Evolutionary conservation across 2,797 vertebrate genomes (phyloP).

Genomic region (Salarias fasciatus): DNA sequence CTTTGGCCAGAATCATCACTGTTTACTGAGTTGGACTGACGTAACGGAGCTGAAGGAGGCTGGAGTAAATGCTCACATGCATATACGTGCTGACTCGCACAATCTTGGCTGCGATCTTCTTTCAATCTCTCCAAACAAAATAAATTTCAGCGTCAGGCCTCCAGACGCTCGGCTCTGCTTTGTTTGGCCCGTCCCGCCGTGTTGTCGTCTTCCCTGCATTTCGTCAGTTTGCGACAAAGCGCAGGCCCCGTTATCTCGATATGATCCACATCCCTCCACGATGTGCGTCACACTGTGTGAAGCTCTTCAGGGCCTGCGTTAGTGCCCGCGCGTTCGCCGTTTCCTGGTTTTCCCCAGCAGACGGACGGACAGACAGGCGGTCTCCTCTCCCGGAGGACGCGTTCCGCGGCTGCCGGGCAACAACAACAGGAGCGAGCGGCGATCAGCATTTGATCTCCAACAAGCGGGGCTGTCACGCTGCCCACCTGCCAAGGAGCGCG

Average conservation of each 20-base stretch:
- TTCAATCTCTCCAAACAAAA: conserved; percentile 49
- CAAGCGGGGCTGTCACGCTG: conserved; percentile 50
- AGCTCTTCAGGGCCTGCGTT: conserved; percentile 42
- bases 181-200: conserved; percentile 39
- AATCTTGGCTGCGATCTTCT: conserved; percentile 26
- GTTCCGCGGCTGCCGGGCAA: conserved; percentile 47
- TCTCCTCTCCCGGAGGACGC: conserved; percentile 35
- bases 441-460: conserved; percentile 69
- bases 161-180: conserved; percentile 34
- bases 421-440: conserved; percentile 45
- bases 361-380: conserved; percentile 43
- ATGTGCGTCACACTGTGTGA: conserved; percentile 27
- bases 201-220: conserved; percentile 47
- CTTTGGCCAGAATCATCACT: conserved; percentile 27
- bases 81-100: conserved; percentile 24
- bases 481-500: conserved; percentile 64
- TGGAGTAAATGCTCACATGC: conserved; percentile 9
- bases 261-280: conserved; percentile 23
- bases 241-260: conserved; percentile 29
- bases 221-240: conserved; percentile 46
- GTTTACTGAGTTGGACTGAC: conserved; percentile 63
- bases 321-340: conserved; percentile 17
- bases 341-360: conserved; percentile 28
- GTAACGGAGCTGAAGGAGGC: conserved; percentile 57
- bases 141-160: conserved; percentile 29